A percentile compares a stretch with the other conserved stretches of the same genome.
These are phyloP conservation scores for Calliphora vomitoria DNA, from an alignment of 2,888 invertebrate genomes.

Conservation along the genomic window DNA sequence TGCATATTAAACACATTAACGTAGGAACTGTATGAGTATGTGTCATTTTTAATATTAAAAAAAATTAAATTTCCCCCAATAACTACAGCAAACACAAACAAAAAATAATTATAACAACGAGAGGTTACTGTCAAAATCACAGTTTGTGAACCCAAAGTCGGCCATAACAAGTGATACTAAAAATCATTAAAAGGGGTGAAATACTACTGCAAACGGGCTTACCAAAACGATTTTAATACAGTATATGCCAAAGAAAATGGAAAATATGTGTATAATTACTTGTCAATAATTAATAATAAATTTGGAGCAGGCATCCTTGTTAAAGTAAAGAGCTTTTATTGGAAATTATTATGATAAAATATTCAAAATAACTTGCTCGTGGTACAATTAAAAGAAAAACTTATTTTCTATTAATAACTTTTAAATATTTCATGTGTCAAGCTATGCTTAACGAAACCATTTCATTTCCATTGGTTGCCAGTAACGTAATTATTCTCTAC, in stretches of 20 bases:
- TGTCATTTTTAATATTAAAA: slow-evolving; percentile 59
- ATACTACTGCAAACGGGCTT: neutral
- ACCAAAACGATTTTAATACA: neutral
- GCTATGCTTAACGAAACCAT: too few relatives aligned
- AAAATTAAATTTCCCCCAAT: slow-evolving; percentile 32
- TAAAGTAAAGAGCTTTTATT: too few relatives aligned
- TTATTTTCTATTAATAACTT: too few relatives aligned
- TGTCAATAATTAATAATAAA: slow-evolving; percentile 61
- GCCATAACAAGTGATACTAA: neutral
- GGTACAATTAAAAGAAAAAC: too few relatives aligned
- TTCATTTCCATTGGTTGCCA: too few relatives aligned
- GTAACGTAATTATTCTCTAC: too few relatives aligned
- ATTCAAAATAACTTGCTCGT: too few relatives aligned
- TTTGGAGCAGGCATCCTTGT: neutral
- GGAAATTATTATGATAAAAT: too few relatives aligned
- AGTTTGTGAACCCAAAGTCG: slow-evolving; percentile 12
- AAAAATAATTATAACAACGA: slow-evolving; percentile 34
- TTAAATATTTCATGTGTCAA: too few relatives aligned
- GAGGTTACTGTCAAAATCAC: slow-evolving; percentile 56
- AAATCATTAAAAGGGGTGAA: neutral
- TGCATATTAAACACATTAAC: slow-evolving; percentile 36
- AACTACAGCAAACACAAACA: neutral
- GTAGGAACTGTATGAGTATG: slow-evolving; percentile 28
- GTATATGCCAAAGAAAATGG: slow-evolving; percentile 1
- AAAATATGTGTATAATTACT: slow-evolving; percentile 56